Conservation (phyloP, 2,113 vertebrate species). For the Lagenorhynchus albirostris region DNA sequence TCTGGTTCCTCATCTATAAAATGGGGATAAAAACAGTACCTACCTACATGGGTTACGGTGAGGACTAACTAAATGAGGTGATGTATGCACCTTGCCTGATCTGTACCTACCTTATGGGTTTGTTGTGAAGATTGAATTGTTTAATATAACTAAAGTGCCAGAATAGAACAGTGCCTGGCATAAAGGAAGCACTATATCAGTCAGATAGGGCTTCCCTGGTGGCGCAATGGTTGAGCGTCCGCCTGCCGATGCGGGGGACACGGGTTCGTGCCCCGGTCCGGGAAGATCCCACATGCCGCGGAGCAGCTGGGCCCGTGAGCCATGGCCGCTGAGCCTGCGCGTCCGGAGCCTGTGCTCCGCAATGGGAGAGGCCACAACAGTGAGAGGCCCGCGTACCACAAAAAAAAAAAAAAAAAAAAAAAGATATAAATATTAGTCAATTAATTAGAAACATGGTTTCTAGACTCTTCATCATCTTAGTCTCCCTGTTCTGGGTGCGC, state of each 20-base stretch:
- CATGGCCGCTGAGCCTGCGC: too few species aligned
- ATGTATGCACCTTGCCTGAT: neutral
- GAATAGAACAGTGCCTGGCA: neutral
- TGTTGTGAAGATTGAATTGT: neutral
- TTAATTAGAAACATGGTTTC: neutral
- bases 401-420: too few species aligned
- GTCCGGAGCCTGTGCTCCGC: too few species aligned
- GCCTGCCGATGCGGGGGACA: too few species aligned
- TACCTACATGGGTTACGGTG: neutral
- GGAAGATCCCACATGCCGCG: too few species aligned
- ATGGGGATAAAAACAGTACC: neutral
- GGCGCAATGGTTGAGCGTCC: too few species aligned
- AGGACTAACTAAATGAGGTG: neutral
- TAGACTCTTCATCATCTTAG: neutral
- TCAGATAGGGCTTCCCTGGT: neutral
- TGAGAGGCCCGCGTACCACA: too few species aligned
- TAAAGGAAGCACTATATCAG: neutral
- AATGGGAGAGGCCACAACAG: too few species aligned
- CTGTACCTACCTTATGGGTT: neutral
- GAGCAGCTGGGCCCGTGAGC: too few species aligned
- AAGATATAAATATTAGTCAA: neutral
- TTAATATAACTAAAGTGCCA: neutral
- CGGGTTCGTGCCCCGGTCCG: too few species aligned
- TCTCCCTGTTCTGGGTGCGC: neutral
- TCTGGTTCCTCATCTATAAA: neutral